Percentiles rank a stretch among this genome's conserved stretches.
phyloP scores from a whole-genome alignment of 2,888 invertebrate species.

The Tribolium freemani region DNA sequence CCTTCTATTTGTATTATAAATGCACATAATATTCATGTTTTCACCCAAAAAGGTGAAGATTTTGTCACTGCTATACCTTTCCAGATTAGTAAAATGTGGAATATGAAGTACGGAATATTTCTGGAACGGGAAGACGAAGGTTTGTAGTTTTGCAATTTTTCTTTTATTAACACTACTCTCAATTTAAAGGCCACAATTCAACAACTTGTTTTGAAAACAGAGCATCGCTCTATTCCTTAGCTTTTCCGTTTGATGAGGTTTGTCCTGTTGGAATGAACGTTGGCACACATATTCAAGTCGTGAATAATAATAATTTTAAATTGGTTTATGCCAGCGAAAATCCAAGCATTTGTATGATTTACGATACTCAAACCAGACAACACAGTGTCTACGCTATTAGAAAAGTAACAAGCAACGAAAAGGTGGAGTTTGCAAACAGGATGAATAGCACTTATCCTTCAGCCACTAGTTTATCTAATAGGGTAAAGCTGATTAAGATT shows the following conservation, averaged over 20 bases:
- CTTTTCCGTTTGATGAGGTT: conserved; percentile 93
- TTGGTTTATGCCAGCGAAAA: conserved; percentile 83
- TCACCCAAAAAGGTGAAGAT: conserved; percentile 85
- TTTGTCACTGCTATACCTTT: conserved; percentile 85
- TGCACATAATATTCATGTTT: conserved; percentile 82
- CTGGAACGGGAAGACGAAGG: conserved; percentile 78
- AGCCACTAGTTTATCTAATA: conserved; percentile 8
- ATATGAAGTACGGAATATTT: conserved; percentile 87
- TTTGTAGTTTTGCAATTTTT: conserved; percentile 44
- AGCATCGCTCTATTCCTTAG: conserved; percentile 87
- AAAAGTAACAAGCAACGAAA: conserved; percentile 81
- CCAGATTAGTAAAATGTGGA: conserved; percentile 86
- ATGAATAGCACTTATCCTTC: conserved; percentile 47
- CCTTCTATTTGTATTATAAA: conserved; percentile 83
- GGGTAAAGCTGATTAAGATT: neutral
- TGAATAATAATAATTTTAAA: conserved; percentile 74
- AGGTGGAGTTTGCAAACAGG: conserved; percentile 58
- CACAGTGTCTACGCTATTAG: conserved; percentile 89
- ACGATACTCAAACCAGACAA: conserved; percentile 81
- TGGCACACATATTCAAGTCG: conserved; percentile 72
- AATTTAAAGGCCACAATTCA: conserved; percentile 4
- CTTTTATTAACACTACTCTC: neutral
- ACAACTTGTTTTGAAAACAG: conserved; percentile 67
- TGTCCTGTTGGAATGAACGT: conserved; percentile 85
- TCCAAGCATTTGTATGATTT: conserved; percentile 87